These are phyloP conservation scores for Dolichopus griseipennis DNA, from an alignment of 2,888 invertebrate species.

Conservation along the genomic window DNA sequence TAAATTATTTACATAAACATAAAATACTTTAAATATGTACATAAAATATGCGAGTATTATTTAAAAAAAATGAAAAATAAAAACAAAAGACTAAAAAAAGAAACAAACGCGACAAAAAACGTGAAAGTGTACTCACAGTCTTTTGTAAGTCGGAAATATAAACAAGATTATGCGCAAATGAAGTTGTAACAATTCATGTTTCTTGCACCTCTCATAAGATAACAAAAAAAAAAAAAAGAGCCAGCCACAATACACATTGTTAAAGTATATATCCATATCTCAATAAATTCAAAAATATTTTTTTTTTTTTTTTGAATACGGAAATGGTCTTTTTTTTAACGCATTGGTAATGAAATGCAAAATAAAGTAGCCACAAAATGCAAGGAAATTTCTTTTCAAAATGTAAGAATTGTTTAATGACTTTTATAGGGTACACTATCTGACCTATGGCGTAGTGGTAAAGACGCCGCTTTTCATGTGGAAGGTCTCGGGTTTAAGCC, in stretches of 20 bases:
- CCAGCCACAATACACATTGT: too few species aligned
- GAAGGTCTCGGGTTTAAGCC: too few species aligned
- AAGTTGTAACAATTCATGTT: slow-evolving; percentile 6
- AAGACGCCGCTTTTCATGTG: too few species aligned
- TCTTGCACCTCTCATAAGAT: not conserved
- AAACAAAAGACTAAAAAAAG: not conserved
- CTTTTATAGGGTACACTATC: too few species aligned
- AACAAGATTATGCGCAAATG: not conserved
- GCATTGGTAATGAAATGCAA: too few species aligned
- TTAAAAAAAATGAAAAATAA: too few species aligned
- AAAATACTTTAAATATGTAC: slow-evolving; percentile 2
- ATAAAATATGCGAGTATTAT: not conserved
- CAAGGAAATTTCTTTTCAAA: too few species aligned
- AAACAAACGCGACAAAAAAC: not conserved
- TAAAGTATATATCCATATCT: not conserved
- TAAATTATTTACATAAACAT: slow-evolving; percentile 3
- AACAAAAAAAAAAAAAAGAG: too few species aligned
- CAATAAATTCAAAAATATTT: not conserved
- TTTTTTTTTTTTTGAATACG: not conserved
- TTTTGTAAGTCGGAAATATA: not conserved
- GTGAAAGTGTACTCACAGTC: not conserved
- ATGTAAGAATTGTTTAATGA: too few species aligned
- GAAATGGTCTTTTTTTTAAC: not conserved
- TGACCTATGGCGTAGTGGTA: too few species aligned
- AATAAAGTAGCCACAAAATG: too few species aligned